Percentiles rank a stretch among this genome's conserved stretches.
Conservation (phyloP, 2,113 vertebrate genomes). For the Etheostoma cragini region DNA sequence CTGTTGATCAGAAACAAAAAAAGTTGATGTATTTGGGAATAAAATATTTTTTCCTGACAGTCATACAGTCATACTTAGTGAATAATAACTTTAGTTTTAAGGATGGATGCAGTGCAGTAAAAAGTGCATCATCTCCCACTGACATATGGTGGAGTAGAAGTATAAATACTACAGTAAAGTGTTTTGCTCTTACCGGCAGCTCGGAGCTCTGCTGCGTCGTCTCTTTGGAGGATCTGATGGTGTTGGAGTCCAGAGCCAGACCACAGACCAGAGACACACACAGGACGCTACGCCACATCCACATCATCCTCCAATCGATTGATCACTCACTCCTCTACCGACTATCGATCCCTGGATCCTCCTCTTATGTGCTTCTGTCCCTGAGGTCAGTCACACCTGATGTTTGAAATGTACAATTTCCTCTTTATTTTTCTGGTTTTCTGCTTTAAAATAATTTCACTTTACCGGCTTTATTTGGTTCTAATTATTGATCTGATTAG, state of each 20-base stretch:
- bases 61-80: too few relatives aligned
- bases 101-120: neutral
- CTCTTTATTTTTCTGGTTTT: neutral
- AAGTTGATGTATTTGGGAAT: too few relatives aligned
- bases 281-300: constrained; percentile 56
- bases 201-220: constrained; percentile 13
- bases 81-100: neutral
- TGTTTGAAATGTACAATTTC: too few relatives aligned
- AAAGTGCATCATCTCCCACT: neutral
- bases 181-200: constrained; percentile 40
- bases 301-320: constrained; percentile 36
- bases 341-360: neutral
- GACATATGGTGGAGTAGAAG: neutral
- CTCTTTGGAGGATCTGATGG: constrained; percentile 80
- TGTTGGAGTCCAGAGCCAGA: constrained; percentile 79
- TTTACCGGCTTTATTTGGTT: neutral
- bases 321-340: neutral
- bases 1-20: too few relatives aligned
- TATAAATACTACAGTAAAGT: neutral
- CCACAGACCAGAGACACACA: constrained; percentile 56
- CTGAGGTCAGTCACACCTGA: neutral
- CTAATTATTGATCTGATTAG: neutral
- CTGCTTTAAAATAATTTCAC: neutral
- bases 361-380: neutral
- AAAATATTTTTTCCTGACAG: too few relatives aligned